A percentile compares a stretch with the other conserved stretches of the same genome.
Conservation (phyloP, 2,888 invertebrate species). For the Ennomos fuscantarius region DNA sequence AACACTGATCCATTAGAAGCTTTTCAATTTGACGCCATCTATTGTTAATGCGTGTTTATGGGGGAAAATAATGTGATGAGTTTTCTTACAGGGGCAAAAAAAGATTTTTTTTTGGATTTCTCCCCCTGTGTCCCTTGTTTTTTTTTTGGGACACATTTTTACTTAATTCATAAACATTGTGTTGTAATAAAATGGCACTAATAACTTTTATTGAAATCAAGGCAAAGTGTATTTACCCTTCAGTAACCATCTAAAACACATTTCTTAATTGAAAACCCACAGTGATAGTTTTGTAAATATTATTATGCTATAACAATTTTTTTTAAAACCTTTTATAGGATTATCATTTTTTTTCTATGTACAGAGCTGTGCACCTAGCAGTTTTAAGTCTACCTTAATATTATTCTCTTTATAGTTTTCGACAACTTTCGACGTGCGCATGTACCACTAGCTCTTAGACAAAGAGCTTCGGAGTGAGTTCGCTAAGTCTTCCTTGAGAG, state of each 20-base stretch:
- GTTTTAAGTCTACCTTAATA: slow-evolving; percentile 29
- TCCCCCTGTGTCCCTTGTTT: background rate
- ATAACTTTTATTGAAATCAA: too few relatives aligned
- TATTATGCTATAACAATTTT: too few relatives aligned
- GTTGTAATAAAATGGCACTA: too few relatives aligned
- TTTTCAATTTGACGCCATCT: slow-evolving; percentile 55
- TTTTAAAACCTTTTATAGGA: too few relatives aligned
- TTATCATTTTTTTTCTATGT: too few relatives aligned
- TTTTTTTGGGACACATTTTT: slow-evolving; percentile 1
- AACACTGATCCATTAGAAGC: slow-evolving; percentile 57
- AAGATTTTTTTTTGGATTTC: slow-evolving; percentile 15
- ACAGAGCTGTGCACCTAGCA: slow-evolving; percentile 14
- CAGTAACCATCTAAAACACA: too few relatives aligned
- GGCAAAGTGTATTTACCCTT: too few relatives aligned
- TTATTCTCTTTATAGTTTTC: slow-evolving; percentile 45
- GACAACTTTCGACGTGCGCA: slow-evolving; percentile 50
- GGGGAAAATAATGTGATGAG: slow-evolving; percentile 44
- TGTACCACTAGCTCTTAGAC: slow-evolving; percentile 49
- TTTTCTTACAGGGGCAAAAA: slow-evolving; percentile 13
- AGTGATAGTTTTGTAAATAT: too few relatives aligned
- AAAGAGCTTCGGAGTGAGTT: slow-evolving; percentile 55
- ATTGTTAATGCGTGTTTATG: slow-evolving; percentile 43
- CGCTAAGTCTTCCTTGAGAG: slow-evolving; percentile 59
- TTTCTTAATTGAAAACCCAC: too few relatives aligned
- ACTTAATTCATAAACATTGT: too few relatives aligned